Evolutionary conservation across 2,113 vertebrate species (phyloP), one percentile per base, ranked within the genome.

Genomic region (Tetrax tetrax): DNA sequence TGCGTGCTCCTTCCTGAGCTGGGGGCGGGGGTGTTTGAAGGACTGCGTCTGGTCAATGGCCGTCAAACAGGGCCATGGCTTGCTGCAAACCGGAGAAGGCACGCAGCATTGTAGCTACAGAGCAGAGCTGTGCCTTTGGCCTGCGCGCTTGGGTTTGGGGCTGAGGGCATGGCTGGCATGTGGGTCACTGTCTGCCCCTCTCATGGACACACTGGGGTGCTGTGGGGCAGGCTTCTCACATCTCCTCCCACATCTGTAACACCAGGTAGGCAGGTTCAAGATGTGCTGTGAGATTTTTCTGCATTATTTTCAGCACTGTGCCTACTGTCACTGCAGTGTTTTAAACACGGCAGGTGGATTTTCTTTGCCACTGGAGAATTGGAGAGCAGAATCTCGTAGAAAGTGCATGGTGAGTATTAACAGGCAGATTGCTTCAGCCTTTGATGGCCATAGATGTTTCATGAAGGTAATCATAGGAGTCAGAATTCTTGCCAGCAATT

Each of bases 21-120:
- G 8, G 12, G 12, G 35, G 9, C 0, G 1, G 0, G 0, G 20
- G 12, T 21, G 7, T 57, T 63, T 76, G 47, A 75, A 54, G 56
- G 38, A 29, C 12, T 14, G 18, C 1, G 0, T 70, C 59, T 81
- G 47, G 23, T 31, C 2, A 2, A 22, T 24, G 23, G 28, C 59
- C 61, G 25, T 53, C 63, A 78, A 54, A 89, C 22, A 10, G 0
- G 16, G 25, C 60, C n/a, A 5, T 2, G 1, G 37, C 47, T 90
- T 81, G 45, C 47, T 59, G 82, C 19, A 68, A 60, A 75, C 4
- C 1, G 1, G 14, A 43, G 23, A 61, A 59, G 54, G 24, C 8
- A 9, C 27, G 0, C 2, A 57, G 8, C 5, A 2, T 38, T 41
- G 12, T 33, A 66, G n/a, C 27, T 75, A 38, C 0, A 2, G 35